A percentile compares a stretch with the other conserved stretches of the same genome.
These are phyloP conservation scores for Patella caerulea DNA, from an alignment of 2,888 invertebrate species.

Conservation along the genomic window DNA sequence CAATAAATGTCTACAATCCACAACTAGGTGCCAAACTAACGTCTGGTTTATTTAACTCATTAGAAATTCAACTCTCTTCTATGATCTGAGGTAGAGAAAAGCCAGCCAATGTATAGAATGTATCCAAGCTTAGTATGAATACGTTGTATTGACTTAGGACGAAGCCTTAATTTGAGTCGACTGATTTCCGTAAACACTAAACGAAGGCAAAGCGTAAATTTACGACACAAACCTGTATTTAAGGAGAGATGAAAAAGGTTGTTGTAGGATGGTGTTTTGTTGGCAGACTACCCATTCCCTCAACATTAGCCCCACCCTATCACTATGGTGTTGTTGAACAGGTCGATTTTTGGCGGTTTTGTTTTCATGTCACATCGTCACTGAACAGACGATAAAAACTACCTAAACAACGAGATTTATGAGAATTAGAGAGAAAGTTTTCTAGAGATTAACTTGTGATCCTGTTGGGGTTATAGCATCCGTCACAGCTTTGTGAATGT, in stretches of 20 bases:
- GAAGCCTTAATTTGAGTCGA: conserved; percentile 16
- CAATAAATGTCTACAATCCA: not conserved
- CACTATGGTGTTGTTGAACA: too few species aligned
- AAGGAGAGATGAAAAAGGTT: conserved; percentile 8
- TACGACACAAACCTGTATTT: conserved; percentile 10
- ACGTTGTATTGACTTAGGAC: conserved; percentile 20
- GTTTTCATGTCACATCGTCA: not conserved
- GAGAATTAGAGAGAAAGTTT: conserved; percentile 3
- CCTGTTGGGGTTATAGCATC: not conserved
- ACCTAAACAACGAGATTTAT: conserved; percentile 2
- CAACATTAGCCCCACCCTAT: not conserved
- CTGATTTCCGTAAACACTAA: conserved; percentile 24
- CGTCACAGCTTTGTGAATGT: not conserved
- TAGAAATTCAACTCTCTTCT: not conserved
- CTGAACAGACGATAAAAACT: not conserved
- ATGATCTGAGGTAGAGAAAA: not conserved
- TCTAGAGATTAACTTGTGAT: conserved; percentile 6
- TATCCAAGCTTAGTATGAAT: conserved; percentile 20
- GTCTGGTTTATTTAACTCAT: not conserved
- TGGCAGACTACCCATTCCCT: not conserved
- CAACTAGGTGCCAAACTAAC: conserved; percentile 4
- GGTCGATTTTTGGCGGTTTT: too few species aligned
- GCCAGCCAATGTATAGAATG: conserved; percentile 9
- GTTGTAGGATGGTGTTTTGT: not conserved
- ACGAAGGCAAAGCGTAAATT: conserved; percentile 22